A percentile compares a stretch with the other conserved stretches of the same genome.
Evolutionary conservation across 2,797 vertebrate genomes (phyloP).

Genomic region (Myripristis murdjan): DNA sequence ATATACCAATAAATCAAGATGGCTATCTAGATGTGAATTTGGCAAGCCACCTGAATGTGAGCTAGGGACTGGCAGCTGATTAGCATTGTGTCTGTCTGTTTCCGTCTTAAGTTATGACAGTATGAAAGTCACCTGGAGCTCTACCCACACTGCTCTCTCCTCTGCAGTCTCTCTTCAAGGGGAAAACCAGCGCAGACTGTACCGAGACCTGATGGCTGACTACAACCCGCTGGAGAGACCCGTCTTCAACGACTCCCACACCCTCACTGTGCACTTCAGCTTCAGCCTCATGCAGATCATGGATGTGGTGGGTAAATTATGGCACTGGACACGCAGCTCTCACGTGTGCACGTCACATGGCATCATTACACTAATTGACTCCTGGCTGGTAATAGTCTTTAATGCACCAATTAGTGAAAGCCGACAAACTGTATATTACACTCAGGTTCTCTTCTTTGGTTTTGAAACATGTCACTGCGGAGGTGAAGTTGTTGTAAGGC

Average conservation of each 20-base stretch:
- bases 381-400: not conserved
- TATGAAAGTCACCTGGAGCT: not conserved
- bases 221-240: slow-evolving; percentile 83
- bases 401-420: not conserved
- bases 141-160: slow-evolving; percentile 13
- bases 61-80: not conserved
- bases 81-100: not conserved
- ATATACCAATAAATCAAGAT: no score
- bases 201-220: slow-evolving; percentile 70
- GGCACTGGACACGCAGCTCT: not conserved
- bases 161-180: slow-evolving; percentile 82
- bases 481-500: slow-evolving; percentile 67
- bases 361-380: not conserved
- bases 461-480: slow-evolving; percentile 49
- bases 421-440: no score
- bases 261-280: slow-evolving; percentile 80
- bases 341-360: not conserved
- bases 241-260: slow-evolving; percentile 81
- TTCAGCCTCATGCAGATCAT: slow-evolving; percentile 87
- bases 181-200: slow-evolving; percentile 76
- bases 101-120: not conserved
- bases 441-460: not conserved
- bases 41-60: not conserved
- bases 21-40: no score
- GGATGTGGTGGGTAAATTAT: slow-evolving; percentile 79